Base-by-base conservation (phyloP, 2,888 invertebrate genomes). In the Heptascelio sp. region DNA sequence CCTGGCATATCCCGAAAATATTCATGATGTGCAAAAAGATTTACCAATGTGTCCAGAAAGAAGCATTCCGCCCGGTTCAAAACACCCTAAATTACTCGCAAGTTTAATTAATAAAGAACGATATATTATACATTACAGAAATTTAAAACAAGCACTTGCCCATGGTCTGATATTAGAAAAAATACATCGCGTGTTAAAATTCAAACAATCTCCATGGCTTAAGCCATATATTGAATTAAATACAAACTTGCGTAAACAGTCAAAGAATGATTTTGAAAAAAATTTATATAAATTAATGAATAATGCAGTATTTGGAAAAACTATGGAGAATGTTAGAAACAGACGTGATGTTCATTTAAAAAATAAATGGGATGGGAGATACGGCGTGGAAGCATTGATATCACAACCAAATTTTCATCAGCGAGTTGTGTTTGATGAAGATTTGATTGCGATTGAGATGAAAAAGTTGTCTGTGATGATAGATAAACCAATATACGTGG, bases 111-210 rank as follows among this genome's bases (percentile, higher is more conserved):
- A 62, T 3, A 73, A 73, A 21, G 0, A 9, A 0, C 11, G 21
- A 6, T 62, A 77, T 53, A 23, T 77, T 3, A 37, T 77, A 13
- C 77, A 77, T 53, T 77, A 68, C 43, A 13, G 30, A 30, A 77
- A 62, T 40, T 68, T 77, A 26, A 67, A 67, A 26, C 64, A 75
- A 30, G 71, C 71, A 3, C 34, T 71, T 8, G 13, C 21, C 0
- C 19, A 71, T 49, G 75, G 75, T n/a, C 13, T 75, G 1, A 34
- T 17, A 11, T 0, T 75, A 3, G 23, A 17, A 4, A 65, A 59
- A 67, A 37, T 75, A 46, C 49, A 75, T 30, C 55, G 75, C 0
- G 40, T 75, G n/a, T 49, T 65, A 13, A 26, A 40, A 64, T 73
- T 73, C n/a, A 55, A 64, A 0, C 73, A 73, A 46, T 21, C 19